Base-by-base conservation (phyloP, 2,888 invertebrate genomes). In the Morpho helenor region DNA sequence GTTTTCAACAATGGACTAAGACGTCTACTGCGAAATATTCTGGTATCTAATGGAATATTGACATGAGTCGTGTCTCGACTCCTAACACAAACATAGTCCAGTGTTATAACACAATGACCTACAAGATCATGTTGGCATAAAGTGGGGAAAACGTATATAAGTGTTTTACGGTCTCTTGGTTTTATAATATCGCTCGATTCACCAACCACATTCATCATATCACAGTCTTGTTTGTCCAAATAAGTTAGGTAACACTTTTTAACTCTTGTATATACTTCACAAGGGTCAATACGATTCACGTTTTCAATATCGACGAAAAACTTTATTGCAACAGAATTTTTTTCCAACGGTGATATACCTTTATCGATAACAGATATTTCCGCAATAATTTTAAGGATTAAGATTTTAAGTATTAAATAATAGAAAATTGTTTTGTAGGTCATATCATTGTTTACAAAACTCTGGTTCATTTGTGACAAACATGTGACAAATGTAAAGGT, bases 291-390 rank as follows among this genome's bases (percentile, higher is more conserved):
- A 22, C 68, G 71, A 58, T 80, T 72, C 49, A 66, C 66, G 59
- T 86, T 87, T 63, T 77, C 79, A 41, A 85, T 52, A 39, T 84
- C 80, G 39, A 87, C 61, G 59, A 69, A 87, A 62, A 88, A 80
- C 59, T 79, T 80, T 52, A 87, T 72, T 2, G 76, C 87, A 8
- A 85, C 66, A 1, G 87, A 81, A 43, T 78, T 68, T 41, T 62
- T 73, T 40, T 77, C 71, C 23, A 87, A 53, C 5, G 84, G 79
- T 49, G 75, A 66, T 23, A 84, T 55, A n/a, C 87, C 87, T 72
- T 76, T 80, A 53, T 85, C 82, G 56, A 80, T 52, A 41, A 88
- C 68, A 47, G 64, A 70, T 56, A 87, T 66, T 22, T 57, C 59
- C 22, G 71, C 68, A 23, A 73, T 63, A 50, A 66, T 64, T 57